Percentiles rank a stretch among this genome's conserved stretches.
phyloP scores from a whole-genome alignment of 2,797 vertebrate genomes.

The Synaphobranchus kaupii region DNA sequence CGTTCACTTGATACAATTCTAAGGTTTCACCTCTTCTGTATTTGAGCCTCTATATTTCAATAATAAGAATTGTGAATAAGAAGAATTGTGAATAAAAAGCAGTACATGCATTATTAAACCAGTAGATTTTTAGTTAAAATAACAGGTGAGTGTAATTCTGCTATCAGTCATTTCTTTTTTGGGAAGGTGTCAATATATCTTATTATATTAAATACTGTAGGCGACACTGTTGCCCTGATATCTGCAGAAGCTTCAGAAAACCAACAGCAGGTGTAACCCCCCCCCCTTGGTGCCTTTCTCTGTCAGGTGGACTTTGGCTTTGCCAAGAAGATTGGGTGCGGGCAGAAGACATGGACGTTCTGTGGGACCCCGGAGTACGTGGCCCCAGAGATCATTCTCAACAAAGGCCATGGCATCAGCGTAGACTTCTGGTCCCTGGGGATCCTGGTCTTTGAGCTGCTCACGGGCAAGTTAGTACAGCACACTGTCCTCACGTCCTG shows the following conservation, averaged over 20 bases:
- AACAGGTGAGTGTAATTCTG: too few species aligned
- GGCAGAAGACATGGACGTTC: constrained; percentile 95
- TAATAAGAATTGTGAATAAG: too few species aligned
- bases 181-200: too few species aligned
- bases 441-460: constrained; percentile 91
- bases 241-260: neutral
- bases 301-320: constrained; percentile 93
- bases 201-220: too few species aligned
- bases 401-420: constrained; percentile 91
- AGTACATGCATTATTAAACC: too few species aligned
- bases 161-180: too few species aligned
- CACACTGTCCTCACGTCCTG: neutral
- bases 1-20: too few species aligned
- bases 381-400: constrained; percentile 93
- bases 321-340: constrained; percentile 90
- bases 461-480: constrained; percentile 84
- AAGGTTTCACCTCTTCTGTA: too few species aligned
- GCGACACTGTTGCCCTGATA: neutral
- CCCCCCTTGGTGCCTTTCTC: neutral
- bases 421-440: constrained; percentile 96
- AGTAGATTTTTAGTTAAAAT: too few species aligned
- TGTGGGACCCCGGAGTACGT: constrained; percentile 95
- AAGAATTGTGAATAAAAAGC: too few species aligned
- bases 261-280: neutral
- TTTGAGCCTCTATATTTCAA: too few species aligned